A percentile compares a stretch with the other conserved stretches of the same genome.
These are phyloP conservation scores for Gymnocheta viridis DNA, from an alignment of 2,888 invertebrate genomes.

Conservation along the genomic window DNA sequence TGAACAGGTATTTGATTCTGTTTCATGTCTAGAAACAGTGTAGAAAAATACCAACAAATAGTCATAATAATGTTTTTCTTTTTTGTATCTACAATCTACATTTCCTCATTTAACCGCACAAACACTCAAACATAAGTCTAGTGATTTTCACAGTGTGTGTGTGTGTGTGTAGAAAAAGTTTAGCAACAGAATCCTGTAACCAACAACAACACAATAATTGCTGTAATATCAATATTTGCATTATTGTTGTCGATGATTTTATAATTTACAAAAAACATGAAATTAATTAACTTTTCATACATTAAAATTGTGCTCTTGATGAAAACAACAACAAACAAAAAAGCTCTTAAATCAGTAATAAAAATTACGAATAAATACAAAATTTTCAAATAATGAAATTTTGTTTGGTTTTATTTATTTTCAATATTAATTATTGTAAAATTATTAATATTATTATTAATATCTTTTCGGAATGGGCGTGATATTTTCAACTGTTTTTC, in stretches of 20 bases:
- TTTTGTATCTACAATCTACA: too few relatives aligned
- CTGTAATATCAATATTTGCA: slow-evolving; percentile 40
- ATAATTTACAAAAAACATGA: slow-evolving; percentile 61
- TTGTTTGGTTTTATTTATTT: slow-evolving; percentile 2
- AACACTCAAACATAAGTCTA: neutral
- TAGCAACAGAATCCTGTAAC: neutral
- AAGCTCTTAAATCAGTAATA: slow-evolving; percentile 8
- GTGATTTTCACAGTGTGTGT: neutral
- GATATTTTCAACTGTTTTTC: slow-evolving; percentile 46
- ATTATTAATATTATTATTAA: neutral
- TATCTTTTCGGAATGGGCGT: slow-evolving; percentile 27
- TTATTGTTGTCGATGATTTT: slow-evolving; percentile 54
- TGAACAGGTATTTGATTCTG: neutral
- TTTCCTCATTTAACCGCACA: neutral
- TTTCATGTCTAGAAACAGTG: neutral
- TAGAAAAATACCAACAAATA: neutral
- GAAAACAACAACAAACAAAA: slow-evolving; percentile 32
- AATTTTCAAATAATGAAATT: slow-evolving; percentile 17
- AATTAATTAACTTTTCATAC: slow-evolving; percentile 66
- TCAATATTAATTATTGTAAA: neutral
- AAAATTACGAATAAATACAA: slow-evolving; percentile 18
- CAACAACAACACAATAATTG: neutral
- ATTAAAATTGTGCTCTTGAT: slow-evolving; percentile 1
- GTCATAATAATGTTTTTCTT: too few relatives aligned
- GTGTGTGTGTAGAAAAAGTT: neutral